Conservation (phyloP, 2,797 vertebrate species). For the Synaphobranchus kaupii region DNA sequence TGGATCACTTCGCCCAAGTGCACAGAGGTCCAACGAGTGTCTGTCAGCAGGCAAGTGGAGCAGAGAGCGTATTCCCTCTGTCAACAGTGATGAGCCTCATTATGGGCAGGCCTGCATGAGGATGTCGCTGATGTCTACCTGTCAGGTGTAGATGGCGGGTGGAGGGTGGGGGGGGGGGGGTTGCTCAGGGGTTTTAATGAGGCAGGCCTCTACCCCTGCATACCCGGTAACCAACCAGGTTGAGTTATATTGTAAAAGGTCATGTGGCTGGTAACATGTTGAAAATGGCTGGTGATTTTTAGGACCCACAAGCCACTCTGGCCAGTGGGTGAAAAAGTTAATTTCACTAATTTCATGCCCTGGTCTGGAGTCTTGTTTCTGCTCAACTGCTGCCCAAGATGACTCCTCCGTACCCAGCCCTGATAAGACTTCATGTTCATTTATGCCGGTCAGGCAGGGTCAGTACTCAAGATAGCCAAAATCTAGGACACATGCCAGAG, state of each 20-base stretch:
- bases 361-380: background rate
- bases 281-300: no score
- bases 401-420: background rate
- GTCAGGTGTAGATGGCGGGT: background rate
- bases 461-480: slow-evolving; percentile 21
- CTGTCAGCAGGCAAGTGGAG: background rate
- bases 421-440: background rate
- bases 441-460: slow-evolving; percentile 13
- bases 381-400: background rate
- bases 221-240: background rate
- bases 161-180: no score
- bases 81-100: slow-evolving; percentile 21
- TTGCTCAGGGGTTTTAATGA: background rate
- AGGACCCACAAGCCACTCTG: no score
- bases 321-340: no score
- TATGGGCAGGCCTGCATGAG: background rate
- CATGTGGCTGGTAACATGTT: no score
- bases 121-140: background rate
- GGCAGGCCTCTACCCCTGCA: background rate
- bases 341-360: no score
- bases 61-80: slow-evolving; percentile 12
- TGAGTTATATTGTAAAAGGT: no score
- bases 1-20: background rate
- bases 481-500: slow-evolving; percentile 40
- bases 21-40: slow-evolving; percentile 14